Evolutionary conservation across 1,140 invertebrate species (phyloP).

Genomic region (Hetaerina americana): DNA sequence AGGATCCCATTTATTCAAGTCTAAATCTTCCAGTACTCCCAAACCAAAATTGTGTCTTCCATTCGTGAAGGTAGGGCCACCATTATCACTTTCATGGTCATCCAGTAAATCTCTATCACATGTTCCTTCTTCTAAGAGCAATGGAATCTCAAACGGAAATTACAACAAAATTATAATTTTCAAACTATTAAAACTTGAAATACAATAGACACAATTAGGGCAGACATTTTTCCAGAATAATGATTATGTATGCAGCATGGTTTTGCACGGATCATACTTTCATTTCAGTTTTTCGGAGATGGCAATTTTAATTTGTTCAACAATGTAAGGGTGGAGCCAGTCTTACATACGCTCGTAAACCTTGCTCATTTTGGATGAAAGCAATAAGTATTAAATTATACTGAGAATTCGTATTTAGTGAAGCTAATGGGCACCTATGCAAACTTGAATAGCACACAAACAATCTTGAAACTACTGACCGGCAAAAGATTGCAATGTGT

Average conservation of each 20-base stretch:
- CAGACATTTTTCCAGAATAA: background rate
- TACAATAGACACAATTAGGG: background rate
- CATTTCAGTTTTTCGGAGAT: background rate
- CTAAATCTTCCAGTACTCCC: background rate
- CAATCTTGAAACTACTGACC: background rate
- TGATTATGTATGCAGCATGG: background rate
- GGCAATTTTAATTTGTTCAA: background rate
- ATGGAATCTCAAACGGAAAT: background rate
- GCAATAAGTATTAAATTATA: background rate
- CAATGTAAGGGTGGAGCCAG: background rate
- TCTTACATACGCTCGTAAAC: background rate
- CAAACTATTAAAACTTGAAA: background rate
- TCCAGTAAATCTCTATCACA: background rate
- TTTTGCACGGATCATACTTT: background rate
- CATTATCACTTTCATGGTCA: background rate
- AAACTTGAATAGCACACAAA: background rate
- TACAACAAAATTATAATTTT: background rate
- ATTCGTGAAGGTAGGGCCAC: background rate
- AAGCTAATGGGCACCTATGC: background rate
- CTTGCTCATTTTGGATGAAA: background rate
- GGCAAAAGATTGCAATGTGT: background rate
- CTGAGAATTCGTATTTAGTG: background rate
- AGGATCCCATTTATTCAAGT: background rate
- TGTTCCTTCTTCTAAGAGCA: background rate
- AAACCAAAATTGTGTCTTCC: no score